Base-by-base conservation (phyloP, 2,888 invertebrate species). In the Drosophila borborema region DNA sequence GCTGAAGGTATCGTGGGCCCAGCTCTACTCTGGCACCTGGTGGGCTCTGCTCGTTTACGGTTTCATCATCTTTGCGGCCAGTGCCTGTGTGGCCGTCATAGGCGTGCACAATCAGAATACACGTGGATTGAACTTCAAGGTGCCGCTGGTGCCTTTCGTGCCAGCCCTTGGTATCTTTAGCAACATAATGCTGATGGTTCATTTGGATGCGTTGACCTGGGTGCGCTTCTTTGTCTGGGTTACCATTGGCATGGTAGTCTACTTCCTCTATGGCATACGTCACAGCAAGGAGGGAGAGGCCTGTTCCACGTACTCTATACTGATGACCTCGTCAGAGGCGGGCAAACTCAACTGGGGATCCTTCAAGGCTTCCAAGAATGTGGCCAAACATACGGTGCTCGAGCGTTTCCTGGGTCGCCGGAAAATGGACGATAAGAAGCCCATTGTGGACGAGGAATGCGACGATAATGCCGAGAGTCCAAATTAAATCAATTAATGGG, bases 221-320 rank as follows among this genome's bases (percentile, higher is more conserved):
- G 94, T 97, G 7, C 94, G 97, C 45, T 97, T 98, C 91, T 95
- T 96, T 81, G 95, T 97, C 53, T 98, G 98, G 98, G 97, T 98
- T 95, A 94, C 96, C 49, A 92, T 97, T 67, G 97, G 97, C 95
- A 92, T 97, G 91, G 93, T 97, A 34, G 95, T 97, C 8, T 97
- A 97, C 92, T 97, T 97, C 93, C 93, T 97, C 2, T 97, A 97
- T 91, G 97, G 97, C 6, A 97, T 97, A 71, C 96, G 97, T 90
- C 96, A 97, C 92, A 97, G 97, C 92, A 96, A 96, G 92, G 95
- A 97, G 82, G 96, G 96, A 43, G 95, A 95, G 46, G 80, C 84
- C 0, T 91, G 91, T 64, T 94, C 94, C 16, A 95, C 94, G 31
- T 95, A 96, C 89, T 95, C 95, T 2, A 95, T 95, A 80, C 90